These are phyloP conservation scores for Diaperis boleti DNA, from an alignment of 2,888 invertebrate species.

Conservation along the genomic window DNA sequence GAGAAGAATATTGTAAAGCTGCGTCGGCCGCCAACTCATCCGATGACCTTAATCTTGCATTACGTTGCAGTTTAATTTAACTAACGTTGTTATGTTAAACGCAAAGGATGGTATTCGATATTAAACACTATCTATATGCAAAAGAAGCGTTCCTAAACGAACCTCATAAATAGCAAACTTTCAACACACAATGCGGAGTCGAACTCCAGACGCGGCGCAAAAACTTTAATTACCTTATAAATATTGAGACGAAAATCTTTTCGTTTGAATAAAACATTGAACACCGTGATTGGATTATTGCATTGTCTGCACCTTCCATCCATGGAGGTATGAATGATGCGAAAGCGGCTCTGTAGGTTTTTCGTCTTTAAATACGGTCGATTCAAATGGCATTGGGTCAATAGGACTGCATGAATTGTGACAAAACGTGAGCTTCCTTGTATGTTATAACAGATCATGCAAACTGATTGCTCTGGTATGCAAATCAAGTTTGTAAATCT, in stretches of 20 bases:
- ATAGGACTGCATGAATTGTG: background rate
- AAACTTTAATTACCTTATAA: conserved; percentile 42
- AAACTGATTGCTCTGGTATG: background rate
- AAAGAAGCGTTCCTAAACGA: conserved; percentile 44
- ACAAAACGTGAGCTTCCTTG: conserved; percentile 4
- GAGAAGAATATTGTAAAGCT: conserved; percentile 23
- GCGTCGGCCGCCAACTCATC: conserved; percentile 5
- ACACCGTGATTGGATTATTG: background rate
- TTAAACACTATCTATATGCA: conserved; percentile 51
- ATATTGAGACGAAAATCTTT: conserved; percentile 35
- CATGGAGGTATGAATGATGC: background rate
- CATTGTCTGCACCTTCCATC: background rate
- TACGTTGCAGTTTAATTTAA: conserved; percentile 41
- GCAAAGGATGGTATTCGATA: conserved; percentile 39
- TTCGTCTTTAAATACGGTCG: background rate
- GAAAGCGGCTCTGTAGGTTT: background rate
- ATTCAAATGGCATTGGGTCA: conserved; percentile 21
- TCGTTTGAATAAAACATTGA: conserved; percentile 15
- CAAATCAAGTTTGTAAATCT: too few species aligned
- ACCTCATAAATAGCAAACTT: conserved; percentile 41
- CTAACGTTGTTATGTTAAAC: conserved; percentile 43
- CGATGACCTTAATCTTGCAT: conserved; percentile 35
- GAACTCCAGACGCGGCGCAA: conserved; percentile 24
- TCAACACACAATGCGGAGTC: conserved; percentile 41
- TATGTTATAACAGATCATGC: conserved; percentile 25